Percentiles rank a stretch among this genome's conserved stretches.
Conservation (phyloP, 1,140 invertebrate genomes). For the Drosophila funebris region DNA sequence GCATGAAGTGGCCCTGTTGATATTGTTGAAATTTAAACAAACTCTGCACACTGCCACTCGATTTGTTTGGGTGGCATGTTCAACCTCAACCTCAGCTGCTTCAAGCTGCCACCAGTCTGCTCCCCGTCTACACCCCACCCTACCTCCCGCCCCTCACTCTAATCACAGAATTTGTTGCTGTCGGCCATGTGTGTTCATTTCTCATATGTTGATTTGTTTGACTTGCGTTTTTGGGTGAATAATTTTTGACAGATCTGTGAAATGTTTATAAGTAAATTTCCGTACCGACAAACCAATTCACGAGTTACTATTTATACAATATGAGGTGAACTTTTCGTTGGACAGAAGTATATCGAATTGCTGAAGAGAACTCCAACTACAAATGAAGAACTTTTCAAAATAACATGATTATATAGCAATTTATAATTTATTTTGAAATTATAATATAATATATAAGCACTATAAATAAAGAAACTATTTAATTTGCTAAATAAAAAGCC, state of each 20-base stretch:
- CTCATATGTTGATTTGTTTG: slow-evolving; percentile 10
- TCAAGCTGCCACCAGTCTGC: slow-evolving; percentile 19
- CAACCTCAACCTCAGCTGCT: slow-evolving; percentile 46
- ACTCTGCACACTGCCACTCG: slow-evolving; percentile 19
- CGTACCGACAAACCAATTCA: not conserved
- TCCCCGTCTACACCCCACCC: not conserved
- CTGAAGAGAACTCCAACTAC: too few relatives aligned
- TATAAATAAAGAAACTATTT: not conserved
- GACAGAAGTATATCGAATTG: not conserved
- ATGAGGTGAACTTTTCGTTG: not conserved
- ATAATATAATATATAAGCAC: not conserved
- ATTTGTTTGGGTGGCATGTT: slow-evolving; percentile 67
- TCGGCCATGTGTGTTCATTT: slow-evolving; percentile 43
- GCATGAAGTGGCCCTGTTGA: slow-evolving; percentile 42
- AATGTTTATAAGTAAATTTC: slow-evolving; percentile 67
- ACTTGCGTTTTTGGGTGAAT: slow-evolving; percentile 15
- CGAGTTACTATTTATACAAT: not conserved
- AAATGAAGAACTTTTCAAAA: not conserved
- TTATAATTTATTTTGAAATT: not conserved
- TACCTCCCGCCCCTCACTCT: not conserved
- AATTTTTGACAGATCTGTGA: slow-evolving; percentile 64
- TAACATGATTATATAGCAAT: not conserved
- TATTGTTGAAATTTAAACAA: slow-evolving; percentile 63
- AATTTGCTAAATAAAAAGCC: not conserved
- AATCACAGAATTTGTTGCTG: slow-evolving; percentile 5